Percentiles rank a stretch among this genome's conserved stretches.
Evolutionary conservation across 2,888 invertebrate species (phyloP).

Genomic region (Cephus spinipes): DNA sequence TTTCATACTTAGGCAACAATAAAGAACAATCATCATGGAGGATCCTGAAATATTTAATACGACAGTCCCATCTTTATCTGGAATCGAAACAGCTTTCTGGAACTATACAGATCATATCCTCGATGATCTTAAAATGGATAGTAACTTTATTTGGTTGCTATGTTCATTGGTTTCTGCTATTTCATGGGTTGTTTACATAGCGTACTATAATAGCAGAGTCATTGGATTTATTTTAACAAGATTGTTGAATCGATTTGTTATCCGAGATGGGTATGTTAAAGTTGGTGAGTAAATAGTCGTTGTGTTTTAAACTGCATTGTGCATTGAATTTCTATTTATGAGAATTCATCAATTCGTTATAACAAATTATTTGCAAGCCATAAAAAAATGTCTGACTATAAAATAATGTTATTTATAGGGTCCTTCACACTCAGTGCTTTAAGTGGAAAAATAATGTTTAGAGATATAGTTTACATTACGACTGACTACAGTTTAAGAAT

Average conservation of each 20-base stretch:
- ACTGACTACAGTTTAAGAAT: conserved; percentile 93
- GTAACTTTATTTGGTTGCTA: conserved; percentile 81
- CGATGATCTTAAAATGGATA: conserved; percentile 82
- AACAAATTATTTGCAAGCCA: not conserved
- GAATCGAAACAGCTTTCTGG: conserved; percentile 68
- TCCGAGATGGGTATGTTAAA: conserved; percentile 88
- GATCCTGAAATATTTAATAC: not conserved
- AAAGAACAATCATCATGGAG: not conserved
- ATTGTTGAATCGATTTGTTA: conserved; percentile 87
- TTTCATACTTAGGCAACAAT: not conserved
- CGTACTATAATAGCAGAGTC: conserved; percentile 94
- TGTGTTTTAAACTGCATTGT: not conserved
- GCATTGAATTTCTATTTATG: not conserved
- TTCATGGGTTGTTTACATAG: conserved; percentile 93
- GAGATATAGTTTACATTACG: conserved; percentile 93
- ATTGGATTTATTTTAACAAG: conserved; percentile 91
- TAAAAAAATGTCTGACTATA: not conserved
- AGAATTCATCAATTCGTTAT: not conserved
- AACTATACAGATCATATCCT: conserved; percentile 72
- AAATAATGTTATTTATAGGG: conserved; percentile 71
- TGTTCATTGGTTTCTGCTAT: conserved; percentile 86
- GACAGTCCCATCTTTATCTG: conserved; percentile 52
- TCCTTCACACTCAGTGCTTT: conserved; percentile 95
- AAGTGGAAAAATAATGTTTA: conserved; percentile 98
- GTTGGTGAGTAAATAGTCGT: conserved; percentile 74